A percentile compares a stretch with the other conserved stretches of the same genome.
Evolutionary conservation across 2,113 vertebrate species (phyloP).

Genomic region (Cyprinodon brontotheroides): DNA sequence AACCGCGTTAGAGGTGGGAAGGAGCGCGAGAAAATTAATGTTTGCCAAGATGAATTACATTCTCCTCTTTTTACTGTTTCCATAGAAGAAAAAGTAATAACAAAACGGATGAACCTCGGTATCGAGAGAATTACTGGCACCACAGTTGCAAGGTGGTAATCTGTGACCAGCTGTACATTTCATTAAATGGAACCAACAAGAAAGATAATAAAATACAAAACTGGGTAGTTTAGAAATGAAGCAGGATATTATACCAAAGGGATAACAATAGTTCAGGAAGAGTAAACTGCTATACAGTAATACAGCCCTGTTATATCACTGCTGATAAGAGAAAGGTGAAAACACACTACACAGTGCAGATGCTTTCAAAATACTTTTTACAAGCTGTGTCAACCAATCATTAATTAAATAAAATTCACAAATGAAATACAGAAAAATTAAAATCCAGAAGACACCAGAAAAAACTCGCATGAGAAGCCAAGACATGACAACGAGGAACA

Average conservation of each 20-base stretch:
- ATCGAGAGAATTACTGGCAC: constrained; percentile 24
- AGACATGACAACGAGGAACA: no score
- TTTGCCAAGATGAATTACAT: constrained; percentile 50
- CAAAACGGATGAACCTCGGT: constrained; percentile 13
- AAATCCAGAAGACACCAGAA: no score
- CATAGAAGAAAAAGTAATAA: constrained; percentile 29
- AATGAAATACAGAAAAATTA: no score
- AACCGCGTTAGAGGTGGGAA: constrained; percentile 27
- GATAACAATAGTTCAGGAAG: background rate
- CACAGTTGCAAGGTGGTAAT: constrained; percentile 23
- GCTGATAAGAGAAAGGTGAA: background rate
- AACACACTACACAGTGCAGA: background rate
- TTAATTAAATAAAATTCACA: background rate
- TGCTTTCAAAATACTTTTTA: background rate
- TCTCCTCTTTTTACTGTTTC: constrained; percentile 17
- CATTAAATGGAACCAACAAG: constrained; percentile 7
- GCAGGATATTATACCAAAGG: background rate
- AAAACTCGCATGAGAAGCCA: no score
- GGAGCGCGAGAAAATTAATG: constrained; percentile 56
- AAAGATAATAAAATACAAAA: background rate
- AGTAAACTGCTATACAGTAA: no score
- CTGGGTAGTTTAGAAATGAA: background rate
- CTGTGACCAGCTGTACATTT: background rate
- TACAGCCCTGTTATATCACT: background rate
- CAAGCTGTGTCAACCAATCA: background rate